These are phyloP conservation scores for Hafferia zeledoni DNA, from an alignment of 2,797 vertebrate genomes.

Conservation along the genomic window DNA sequence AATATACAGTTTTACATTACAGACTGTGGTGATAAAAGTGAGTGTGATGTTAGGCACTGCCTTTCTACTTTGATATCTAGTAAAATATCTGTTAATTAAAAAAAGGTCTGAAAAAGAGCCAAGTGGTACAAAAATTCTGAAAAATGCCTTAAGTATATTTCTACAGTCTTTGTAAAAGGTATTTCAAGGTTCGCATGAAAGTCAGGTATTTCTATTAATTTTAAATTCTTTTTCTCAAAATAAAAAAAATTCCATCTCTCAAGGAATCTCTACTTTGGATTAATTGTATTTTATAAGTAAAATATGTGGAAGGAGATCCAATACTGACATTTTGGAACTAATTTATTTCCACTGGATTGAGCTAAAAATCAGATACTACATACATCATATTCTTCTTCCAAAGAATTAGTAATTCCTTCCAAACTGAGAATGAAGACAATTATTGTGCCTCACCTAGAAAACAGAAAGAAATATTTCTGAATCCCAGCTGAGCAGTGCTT, in stretches of 20 bases:
- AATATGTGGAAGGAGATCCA: constrained; percentile 8
- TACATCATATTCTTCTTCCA: neutral
- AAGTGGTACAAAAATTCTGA: neutral
- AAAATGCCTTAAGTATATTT: neutral
- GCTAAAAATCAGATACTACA: constrained; percentile 19
- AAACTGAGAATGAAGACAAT: neutral
- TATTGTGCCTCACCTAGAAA: constrained; percentile 2
- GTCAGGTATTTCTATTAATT: neutral
- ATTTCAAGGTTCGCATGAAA: neutral
- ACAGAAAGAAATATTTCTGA: constrained; percentile 18
- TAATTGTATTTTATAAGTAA: constrained; percentile 23
- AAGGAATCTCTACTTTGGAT: neutral
- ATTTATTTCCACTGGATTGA: constrained; percentile 32
- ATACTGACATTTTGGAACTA: neutral
- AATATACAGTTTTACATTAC: neutral
- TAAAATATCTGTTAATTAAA: neutral
- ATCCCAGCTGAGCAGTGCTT: neutral
- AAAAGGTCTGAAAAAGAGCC: neutral
- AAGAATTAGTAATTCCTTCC: constrained; percentile 33
- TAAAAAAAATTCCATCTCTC: neutral
- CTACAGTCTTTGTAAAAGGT: neutral
- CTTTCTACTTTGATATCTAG: neutral
- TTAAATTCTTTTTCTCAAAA: neutral
- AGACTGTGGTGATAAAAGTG: neutral
- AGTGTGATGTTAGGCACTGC: neutral